Evolutionary conservation across 2,888 invertebrate species (phyloP).

Genomic region (Anoplius nigerrimus): DNA sequence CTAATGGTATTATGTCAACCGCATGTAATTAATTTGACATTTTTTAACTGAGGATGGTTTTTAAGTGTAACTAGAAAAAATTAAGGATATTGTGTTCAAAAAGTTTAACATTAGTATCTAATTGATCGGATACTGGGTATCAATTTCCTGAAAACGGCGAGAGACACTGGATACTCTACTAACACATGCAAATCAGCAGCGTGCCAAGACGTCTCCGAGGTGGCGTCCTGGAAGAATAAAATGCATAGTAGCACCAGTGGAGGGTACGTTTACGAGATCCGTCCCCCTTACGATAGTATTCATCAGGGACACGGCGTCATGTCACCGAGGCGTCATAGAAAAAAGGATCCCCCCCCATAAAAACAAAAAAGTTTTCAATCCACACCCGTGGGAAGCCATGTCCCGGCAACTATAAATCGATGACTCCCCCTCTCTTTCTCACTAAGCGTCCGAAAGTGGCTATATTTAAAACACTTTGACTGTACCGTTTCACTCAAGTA

Average conservation of each 20-base stretch:
- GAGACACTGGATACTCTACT: too few relatives aligned
- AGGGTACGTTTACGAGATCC: constrained; percentile 39
- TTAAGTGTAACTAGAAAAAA: too few relatives aligned
- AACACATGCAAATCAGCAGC: too few relatives aligned
- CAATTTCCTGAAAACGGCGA: too few relatives aligned
- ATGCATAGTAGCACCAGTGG: constrained; percentile 12
- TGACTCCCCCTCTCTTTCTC: not conserved
- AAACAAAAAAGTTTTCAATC: constrained; percentile 37
- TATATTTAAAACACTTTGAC: constrained; percentile 6
- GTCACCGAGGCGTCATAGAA: constrained; percentile 26
- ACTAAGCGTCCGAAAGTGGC: not conserved
- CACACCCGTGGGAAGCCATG: constrained; percentile 38
- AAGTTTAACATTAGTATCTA: too few relatives aligned
- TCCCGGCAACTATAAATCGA: not conserved
- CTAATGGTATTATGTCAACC: too few relatives aligned
- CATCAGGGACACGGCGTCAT: constrained; percentile 36
- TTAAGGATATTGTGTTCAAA: too few relatives aligned
- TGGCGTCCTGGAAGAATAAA: too few relatives aligned
- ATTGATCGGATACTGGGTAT: too few relatives aligned
- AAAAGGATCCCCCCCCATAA: not conserved
- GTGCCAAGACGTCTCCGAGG: constrained; percentile 19
- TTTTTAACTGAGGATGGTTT: too few relatives aligned
- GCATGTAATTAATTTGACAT: too few relatives aligned
- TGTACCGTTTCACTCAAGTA: too few relatives aligned
- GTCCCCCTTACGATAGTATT: constrained; percentile 43